Evolutionary conservation across 1,140 invertebrate genomes (phyloP), one percentile per base, ranked within the genome.

Genomic region (Idris sp.): DNA sequence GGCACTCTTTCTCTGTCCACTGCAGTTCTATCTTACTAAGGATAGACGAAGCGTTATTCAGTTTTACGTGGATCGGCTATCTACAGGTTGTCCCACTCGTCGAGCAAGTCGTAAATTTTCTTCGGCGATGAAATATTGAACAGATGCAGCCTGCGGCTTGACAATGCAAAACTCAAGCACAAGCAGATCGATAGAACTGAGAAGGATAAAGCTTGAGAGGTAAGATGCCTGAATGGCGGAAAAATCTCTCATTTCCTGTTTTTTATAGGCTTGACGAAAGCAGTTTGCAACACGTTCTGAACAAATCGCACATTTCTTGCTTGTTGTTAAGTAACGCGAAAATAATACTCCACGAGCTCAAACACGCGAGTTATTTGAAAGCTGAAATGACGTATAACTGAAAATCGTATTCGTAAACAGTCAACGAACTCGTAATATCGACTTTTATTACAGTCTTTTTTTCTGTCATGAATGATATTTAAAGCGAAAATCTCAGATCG

Each of bases 51-150:
- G 11, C 28, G 36, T 31, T 59, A 69, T 69, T 69, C 65, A 69
- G 65, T 36, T 46, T 56, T 48, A 56, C 56, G 56, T 71, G 67
- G 48, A 54, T 61, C 35, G 56, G 67, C 58, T 71, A 62, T 71
- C 67, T 56, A 62, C 56, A 72, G 68, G 68, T 72, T 72, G 68
- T 72, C 51, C 56, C 30, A 54, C 58, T 72, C 68, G 54, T 71
- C 67, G 56, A 15, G 59, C 25, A 30, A 54, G 56, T 64, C 58
- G 68, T 72, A 72, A 72, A 72, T 72, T 72, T 64, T 51, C 56
- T 64, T 62, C 58, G 58, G 41, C 49, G 30, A 54, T 62, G 58
- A 51, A 71, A 62, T 62, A 71, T 43, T 22, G 67, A 71, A 54
- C 48, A 71, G 67, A 56, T 38, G 49, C 48, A 56, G 36, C 51